phyloP scores from a whole-genome alignment of 35 echinoderm and acorn worm species.

The Heliocidaris erythrogramma region DNA sequence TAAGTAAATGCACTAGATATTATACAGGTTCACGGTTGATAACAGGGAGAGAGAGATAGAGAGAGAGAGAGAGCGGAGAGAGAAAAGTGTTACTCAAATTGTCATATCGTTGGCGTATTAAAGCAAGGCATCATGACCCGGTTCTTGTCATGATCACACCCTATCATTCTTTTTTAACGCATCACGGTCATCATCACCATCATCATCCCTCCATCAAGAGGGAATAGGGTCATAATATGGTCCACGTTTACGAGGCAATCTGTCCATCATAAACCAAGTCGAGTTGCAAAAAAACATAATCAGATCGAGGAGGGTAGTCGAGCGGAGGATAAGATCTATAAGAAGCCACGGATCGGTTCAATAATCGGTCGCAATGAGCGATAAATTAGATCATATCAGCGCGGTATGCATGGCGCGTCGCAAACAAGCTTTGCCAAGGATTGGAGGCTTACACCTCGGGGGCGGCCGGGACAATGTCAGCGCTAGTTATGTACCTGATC shows the following conservation, averaged over 20 bases:
- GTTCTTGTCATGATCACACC: not conserved
- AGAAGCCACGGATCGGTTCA: not conserved
- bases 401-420: not conserved
- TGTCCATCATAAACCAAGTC: conserved; percentile 2
- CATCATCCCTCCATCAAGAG: not conserved
- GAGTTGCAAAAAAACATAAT: not conserved
- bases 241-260: not conserved
- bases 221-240: not conserved
- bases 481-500: not conserved
- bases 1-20: too few relatives aligned
- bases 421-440: not conserved
- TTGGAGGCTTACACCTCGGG: not conserved
- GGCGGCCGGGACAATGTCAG: not conserved
- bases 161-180: not conserved
- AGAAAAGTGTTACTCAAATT: too few relatives aligned
- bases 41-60: not conserved
- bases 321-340: not conserved
- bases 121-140: not conserved
- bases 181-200: not conserved
- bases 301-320: not conserved
- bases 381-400: conserved; percentile 13
- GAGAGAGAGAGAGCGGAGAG: not conserved
- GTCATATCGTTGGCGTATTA: not conserved
- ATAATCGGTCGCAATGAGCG: not conserved
- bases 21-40: not conserved